Base-by-base conservation (phyloP, 2,797 vertebrate species). In the Propithecus perrieri region DNA sequence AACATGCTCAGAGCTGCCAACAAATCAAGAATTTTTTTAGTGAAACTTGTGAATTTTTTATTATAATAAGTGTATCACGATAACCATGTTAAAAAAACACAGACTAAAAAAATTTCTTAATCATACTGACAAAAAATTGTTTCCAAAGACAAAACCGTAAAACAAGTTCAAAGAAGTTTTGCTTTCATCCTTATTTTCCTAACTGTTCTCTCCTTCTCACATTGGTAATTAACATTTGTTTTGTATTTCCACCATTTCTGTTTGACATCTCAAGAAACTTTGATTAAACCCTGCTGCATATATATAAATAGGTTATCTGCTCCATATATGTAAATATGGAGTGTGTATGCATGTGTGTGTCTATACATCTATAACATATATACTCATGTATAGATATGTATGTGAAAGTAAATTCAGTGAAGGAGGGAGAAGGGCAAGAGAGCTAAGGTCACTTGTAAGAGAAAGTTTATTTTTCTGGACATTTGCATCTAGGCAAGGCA, bases 211-310 rank as follows among this genome's bases (percentile, higher is more conserved):
- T 88, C 15, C 43, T 1, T 59, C 22, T 67, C 78, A 80, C 6
- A 26, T 0, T 90, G 83, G 26, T 75, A 81, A 46, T 89, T 78
- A 85, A 69, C 43, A 74, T 89, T 92, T 85, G 14, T 61, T 76
- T 59, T 83, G 20, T 71, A 96, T 76, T 79, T 59, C 71, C 61
- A 84, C 57, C n/a, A 43, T 88, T 89, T 92, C n/a, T 84, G 35
- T 55, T 93, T 86, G 28, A n/a, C 85, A 72, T 38, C 61, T 76
- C 33, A 48, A 61, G 86, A 57, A 86, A 65, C 10, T 11, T 65
- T 17, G 18, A 35, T 59, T 85, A 55, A 93, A 79, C 35, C 24
- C 57, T 85, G n/a, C 48, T 59, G 41, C 48, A 20, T 57, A 50
- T 41, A 28, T 50, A 22, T 38, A 43, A 85, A 41, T 30, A 67